Evolutionary conservation across 2,113 vertebrate genomes (phyloP).

Genomic region (Cygnus buccinator): DNA sequence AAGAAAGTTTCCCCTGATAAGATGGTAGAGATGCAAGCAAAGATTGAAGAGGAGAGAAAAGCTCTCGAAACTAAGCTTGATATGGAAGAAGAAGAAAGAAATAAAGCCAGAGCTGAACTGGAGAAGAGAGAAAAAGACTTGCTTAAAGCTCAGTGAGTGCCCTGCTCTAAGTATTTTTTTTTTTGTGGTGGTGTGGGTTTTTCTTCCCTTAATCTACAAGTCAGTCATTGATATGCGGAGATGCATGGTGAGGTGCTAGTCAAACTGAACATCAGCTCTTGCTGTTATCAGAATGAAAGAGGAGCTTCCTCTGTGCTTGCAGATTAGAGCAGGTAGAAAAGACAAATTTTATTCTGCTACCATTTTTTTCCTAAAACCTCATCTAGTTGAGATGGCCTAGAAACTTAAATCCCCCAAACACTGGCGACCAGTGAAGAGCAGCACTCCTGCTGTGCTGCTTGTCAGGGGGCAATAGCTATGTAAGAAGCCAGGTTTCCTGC

Average conservation of each 20-base stretch:
- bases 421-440: neutral
- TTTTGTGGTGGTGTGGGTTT: neutral
- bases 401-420: neutral
- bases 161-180: neutral
- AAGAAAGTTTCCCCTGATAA: constrained; percentile 98
- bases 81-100: constrained; percentile 99
- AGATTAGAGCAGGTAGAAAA: neutral
- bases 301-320: neutral
- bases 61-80: constrained; percentile 97
- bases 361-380: neutral
- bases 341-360: neutral
- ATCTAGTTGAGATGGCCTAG: neutral
- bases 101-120: constrained; percentile 95
- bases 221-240: neutral
- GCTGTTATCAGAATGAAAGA: neutral
- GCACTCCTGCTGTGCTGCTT: neutral
- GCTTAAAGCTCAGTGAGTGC: constrained; percentile 96
- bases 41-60: constrained; percentile 96
- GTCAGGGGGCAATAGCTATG: neutral
- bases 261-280: neutral
- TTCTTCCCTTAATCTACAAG: neutral
- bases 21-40: constrained; percentile 99
- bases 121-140: constrained; percentile 97
- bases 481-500: neutral
- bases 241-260: neutral